Conservation (phyloP, 2,797 vertebrate species). For the Enteromius argenteus region DNA sequence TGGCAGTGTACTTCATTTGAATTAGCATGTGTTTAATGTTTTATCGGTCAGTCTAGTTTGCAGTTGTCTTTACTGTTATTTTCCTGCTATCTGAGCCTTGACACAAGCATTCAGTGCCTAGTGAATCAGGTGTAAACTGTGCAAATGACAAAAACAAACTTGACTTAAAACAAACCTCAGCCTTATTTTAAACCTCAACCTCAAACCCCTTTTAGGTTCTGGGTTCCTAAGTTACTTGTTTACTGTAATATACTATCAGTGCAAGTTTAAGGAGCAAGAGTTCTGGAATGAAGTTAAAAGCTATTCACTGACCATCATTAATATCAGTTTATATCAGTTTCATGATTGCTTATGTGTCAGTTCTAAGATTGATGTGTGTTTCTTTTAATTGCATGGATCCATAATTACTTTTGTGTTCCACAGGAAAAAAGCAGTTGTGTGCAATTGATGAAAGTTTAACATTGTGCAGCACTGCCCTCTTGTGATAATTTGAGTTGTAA, state of each 20-base stretch:
- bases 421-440: not conserved
- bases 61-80: not conserved
- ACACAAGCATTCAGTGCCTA: not conserved
- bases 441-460: not conserved
- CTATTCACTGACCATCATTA: not conserved
- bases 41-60: not conserved
- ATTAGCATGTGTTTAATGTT: not conserved
- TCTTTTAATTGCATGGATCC: not conserved
- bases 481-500: conserved; percentile 41
- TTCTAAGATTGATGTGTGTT: not conserved
- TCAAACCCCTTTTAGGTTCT: not conserved
- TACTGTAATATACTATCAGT: not conserved
- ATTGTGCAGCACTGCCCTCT: conserved; percentile 55
- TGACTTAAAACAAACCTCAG: conserved; percentile 11
- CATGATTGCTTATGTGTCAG: not conserved
- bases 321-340: not conserved
- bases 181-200: conserved; percentile 10
- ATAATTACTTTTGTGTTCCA: not conserved
- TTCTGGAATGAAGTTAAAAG: not conserved
- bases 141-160: conserved; percentile 25
- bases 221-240: not conserved
- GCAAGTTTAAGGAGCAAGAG: not conserved
- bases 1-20: not conserved
- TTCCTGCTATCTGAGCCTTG: not conserved
- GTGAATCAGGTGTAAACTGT: not conserved